These are phyloP conservation scores for Pedionomus torquatus DNA, from an alignment of 2,113 vertebrate species.

Conservation along the genomic window DNA sequence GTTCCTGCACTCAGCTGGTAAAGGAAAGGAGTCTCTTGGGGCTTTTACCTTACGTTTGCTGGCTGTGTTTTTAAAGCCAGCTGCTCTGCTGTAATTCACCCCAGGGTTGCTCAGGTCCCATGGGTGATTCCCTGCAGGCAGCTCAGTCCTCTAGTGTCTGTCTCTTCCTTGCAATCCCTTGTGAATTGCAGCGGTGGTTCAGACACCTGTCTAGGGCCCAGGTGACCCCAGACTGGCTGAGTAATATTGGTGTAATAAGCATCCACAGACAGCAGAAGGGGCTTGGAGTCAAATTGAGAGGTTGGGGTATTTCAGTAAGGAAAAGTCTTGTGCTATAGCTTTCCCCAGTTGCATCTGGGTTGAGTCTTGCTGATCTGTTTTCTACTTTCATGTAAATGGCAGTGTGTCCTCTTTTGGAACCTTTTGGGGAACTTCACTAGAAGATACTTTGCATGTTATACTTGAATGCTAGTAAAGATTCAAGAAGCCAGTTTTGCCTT, in stretches of 20 bases:
- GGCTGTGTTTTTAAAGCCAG: neutral
- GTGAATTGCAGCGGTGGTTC: neutral
- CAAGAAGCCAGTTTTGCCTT: neutral
- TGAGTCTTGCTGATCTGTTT: neutral
- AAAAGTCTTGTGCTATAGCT: neutral
- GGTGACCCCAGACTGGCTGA: neutral
- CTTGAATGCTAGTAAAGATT: neutral
- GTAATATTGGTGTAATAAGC: neutral
- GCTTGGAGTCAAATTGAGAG: neutral
- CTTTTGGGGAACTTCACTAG: neutral
- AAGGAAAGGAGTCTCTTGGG: neutral
- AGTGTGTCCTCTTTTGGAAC: neutral
- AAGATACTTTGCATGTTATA: fast-evolving
- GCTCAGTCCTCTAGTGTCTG: neutral
- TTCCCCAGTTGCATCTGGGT: neutral
- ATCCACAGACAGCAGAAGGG: neutral
- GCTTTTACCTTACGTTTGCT: neutral
- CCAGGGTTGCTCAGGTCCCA: neutral
- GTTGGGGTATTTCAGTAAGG: neutral
- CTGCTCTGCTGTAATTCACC: neutral
- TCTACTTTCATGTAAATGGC: neutral
- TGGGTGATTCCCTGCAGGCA: neutral
- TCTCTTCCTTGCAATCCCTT: neutral
- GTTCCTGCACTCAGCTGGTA: neutral
- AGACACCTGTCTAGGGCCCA: neutral